phyloP scores from a whole-genome alignment of 2,888 invertebrate species.

The Scrobipalpa costella region DNA sequence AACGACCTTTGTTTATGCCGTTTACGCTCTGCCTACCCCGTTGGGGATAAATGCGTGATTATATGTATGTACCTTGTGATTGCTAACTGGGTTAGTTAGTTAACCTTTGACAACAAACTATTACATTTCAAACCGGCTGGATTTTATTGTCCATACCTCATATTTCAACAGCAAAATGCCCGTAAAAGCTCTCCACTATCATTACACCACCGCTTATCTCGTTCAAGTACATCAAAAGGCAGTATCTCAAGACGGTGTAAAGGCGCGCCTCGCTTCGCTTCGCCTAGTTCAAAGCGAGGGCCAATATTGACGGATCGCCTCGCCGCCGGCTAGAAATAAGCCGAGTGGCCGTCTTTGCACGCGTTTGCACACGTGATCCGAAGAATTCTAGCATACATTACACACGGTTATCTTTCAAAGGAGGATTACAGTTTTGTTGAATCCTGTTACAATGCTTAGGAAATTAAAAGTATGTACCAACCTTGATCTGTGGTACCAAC shows the following conservation, averaged over 20 bases:
- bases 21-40: too few relatives aligned
- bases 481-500: too few relatives aligned
- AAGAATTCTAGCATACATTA: slow-evolving; percentile 2
- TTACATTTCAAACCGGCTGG: too few relatives aligned
- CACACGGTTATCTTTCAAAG: background rate
- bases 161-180: background rate
- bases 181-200: background rate
- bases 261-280: background rate
- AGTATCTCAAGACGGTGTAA: slow-evolving; percentile 8
- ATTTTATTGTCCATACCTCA: too few relatives aligned
- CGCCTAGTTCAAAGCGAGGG: slow-evolving; percentile 38
- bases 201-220: slow-evolving; percentile 4
- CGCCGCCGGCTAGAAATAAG: slow-evolving; percentile 21
- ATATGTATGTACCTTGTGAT: too few relatives aligned
- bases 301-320: slow-evolving; percentile 47
- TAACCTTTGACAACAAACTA: too few relatives aligned
- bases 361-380: slow-evolving; percentile 3
- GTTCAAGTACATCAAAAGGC: slow-evolving; percentile 11
- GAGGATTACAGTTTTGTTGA: too few relatives aligned
- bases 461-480: too few relatives aligned
- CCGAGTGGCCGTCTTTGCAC: slow-evolving; percentile 17
- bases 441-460: too few relatives aligned
- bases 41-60: too few relatives aligned
- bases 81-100: too few relatives aligned
- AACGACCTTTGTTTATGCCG: too few relatives aligned